Evolutionary conservation across 92 coral and sea anemone species (phyloP), one percentile per base, ranked within the genome.

Genomic region (Phenganax marumi): DNA sequence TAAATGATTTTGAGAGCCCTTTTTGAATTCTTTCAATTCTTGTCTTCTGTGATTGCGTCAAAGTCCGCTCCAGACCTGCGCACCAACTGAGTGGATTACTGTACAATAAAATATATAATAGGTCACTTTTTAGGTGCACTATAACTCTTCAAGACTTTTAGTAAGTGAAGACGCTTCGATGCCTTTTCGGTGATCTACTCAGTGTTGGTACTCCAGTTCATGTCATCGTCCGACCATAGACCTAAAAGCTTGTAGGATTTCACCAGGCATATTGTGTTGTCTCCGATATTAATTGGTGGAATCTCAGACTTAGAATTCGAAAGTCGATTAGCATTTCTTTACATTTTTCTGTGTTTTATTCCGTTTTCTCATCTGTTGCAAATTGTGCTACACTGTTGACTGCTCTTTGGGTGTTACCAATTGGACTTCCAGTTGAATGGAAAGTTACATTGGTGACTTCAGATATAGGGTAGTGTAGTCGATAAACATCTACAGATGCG

Each of bases 311-410:
- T 11, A 66, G 2, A n/a, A 12, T 23, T 66, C 73, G 43, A 39
- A 66, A 66, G 46, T 66, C 46, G 12, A 66, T 66, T 66, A 23
- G 8, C 73, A 66, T 66, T 66, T 66, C 73, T 43, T 66, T 66
- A 16, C 73, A 66, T 14, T 66, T 66, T 16, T 66, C 50, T 43
- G 13, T 6, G 17, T 66, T 66, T 7, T n/a, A 39, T 10, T 66
- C 7, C 73, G 23, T 66, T 39, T 22, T 66, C 50, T 66, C 73
- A 43, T 66, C 73, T 3, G n/a, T 11, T 66, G 73, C 14, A n/a
- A n/a, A n/a, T n/a, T n/a, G n/a, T n/a, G n/a, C n/a, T n/a, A n/a
- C n/a, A n/a, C n/a, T n/a, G n/a, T 66, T 56, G 12, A 3, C 63
- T 12, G 12, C n/a, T 56, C 63, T 8, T 56, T 56, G 63, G 12